Percentiles rank a stretch among this genome's conserved stretches.
Evolutionary conservation across 2,113 vertebrate species (phyloP).

Genomic region (Ovis canadensis): DNA sequence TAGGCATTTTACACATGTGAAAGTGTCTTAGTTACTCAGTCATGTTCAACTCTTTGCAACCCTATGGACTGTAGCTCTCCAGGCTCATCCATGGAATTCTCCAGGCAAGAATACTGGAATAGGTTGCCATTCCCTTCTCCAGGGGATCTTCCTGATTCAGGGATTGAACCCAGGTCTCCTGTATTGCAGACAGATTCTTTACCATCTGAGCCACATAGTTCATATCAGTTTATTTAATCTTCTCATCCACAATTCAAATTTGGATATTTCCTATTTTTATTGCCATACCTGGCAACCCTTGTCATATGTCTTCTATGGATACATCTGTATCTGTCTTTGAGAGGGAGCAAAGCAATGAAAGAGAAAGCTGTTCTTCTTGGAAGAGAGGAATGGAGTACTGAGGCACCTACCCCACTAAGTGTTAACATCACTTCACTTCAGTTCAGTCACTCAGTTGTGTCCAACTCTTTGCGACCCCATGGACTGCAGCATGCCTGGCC

Average conservation of each 20-base stretch:
- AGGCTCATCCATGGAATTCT: background rate
- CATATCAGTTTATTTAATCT: background rate
- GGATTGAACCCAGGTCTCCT: background rate
- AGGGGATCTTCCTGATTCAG: background rate
- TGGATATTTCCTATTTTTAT: background rate
- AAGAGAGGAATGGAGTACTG: background rate
- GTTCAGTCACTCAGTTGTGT: background rate
- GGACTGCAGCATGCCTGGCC: background rate
- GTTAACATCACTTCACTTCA: background rate
- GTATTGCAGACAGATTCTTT: background rate
- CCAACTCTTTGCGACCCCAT: background rate
- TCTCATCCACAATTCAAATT: background rate
- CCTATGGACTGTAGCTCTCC: background rate
- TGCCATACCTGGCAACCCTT: background rate
- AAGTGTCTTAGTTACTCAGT: background rate
- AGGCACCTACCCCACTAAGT: background rate
- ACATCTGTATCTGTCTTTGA: background rate
- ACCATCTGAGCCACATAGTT: background rate
- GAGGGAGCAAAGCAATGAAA: background rate
- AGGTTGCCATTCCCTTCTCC: background rate
- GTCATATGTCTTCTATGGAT: background rate
- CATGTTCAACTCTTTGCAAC: background rate
- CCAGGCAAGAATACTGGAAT: background rate
- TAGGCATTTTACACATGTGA: background rate
- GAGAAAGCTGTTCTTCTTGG: background rate